Conservation (phyloP, 2,113 vertebrate species). For the Entosphenus tridentatus region DNA sequence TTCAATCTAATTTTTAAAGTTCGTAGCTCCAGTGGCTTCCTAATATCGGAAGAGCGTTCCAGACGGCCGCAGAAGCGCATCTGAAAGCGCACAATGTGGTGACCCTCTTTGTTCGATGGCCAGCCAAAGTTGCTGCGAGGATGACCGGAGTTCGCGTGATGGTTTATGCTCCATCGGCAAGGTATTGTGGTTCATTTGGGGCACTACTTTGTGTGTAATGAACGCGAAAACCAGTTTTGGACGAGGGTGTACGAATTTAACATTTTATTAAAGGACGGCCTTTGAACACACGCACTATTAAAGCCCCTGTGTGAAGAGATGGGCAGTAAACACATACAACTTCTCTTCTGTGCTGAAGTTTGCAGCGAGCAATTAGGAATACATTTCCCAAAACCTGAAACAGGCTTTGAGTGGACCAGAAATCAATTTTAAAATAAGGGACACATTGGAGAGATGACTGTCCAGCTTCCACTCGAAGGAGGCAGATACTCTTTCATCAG, state of each 20-base stretch:
- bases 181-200: too few species aligned
- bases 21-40: too few species aligned
- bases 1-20: too few species aligned
- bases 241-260: background rate
- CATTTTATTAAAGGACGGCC: background rate
- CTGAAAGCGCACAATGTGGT: too few species aligned
- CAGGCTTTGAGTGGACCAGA: slow-evolving; percentile 10
- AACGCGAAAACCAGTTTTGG: background rate
- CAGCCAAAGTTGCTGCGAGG: too few species aligned
- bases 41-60: too few species aligned
- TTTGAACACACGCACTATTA: background rate
- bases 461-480: slow-evolving; percentile 9
- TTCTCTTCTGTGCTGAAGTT: background rate
- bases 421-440: slow-evolving; percentile 9
- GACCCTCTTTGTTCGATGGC: too few species aligned
- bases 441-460: slow-evolving; percentile 9
- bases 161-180: too few species aligned
- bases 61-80: too few species aligned
- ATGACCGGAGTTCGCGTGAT: too few species aligned
- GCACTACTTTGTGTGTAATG: too few species aligned
- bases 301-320: background rate
- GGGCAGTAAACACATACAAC: background rate
- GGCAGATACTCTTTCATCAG: slow-evolving; percentile 10
- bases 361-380: slow-evolving; percentile 7
- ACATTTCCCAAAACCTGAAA: slow-evolving; percentile 10